Evolutionary conservation across 2,113 vertebrate genomes (phyloP).

Genomic region (Atherinomorus stipes): DNA sequence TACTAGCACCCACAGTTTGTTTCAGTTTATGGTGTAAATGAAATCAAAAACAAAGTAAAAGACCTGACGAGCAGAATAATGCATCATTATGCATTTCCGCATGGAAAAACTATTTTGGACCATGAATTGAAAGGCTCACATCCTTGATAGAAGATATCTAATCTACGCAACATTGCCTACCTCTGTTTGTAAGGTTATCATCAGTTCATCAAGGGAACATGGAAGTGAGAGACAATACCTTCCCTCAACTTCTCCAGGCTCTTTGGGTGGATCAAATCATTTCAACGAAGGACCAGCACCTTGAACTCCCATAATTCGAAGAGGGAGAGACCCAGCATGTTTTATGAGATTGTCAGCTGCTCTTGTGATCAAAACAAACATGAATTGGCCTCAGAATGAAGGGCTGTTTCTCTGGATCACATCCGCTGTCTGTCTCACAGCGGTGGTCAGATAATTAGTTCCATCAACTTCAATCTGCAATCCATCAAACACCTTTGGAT

Average conservation of each 20-base stretch:
- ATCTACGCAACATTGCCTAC: conserved; percentile 66
- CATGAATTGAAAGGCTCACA: conserved; percentile 77
- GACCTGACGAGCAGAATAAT: conserved; percentile 30
- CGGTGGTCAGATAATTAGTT: conserved; percentile 62
- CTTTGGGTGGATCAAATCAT: conserved; percentile 57
- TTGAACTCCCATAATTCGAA: conserved; percentile 61
- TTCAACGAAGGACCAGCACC: conserved; percentile 69
- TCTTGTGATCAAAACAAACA: conserved; percentile 75
- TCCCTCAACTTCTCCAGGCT: conserved; percentile 59
- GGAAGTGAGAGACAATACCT: conserved; percentile 85
- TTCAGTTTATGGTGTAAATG: neutral
- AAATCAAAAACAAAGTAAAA: conserved; percentile 1
- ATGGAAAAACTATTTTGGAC: conserved; percentile 70
- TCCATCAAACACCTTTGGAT: conserved; percentile 24
- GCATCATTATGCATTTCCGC: conserved; percentile 34
- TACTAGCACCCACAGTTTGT: neutral
- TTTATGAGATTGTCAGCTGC: conserved; percentile 79
- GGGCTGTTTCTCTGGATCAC: conserved; percentile 43
- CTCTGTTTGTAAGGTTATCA: conserved; percentile 79
- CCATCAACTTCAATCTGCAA: conserved; percentile 33
- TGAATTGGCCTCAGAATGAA: conserved; percentile 49
- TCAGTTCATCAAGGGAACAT: conserved; percentile 82
- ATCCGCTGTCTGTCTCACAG: conserved; percentile 24
- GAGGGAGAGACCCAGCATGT: conserved; percentile 66
- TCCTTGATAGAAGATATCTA: conserved; percentile 73